These are phyloP conservation scores for Phrynocephalus forsythii DNA, from an alignment of 2,797 vertebrate genomes.

Conservation along the genomic window DNA sequence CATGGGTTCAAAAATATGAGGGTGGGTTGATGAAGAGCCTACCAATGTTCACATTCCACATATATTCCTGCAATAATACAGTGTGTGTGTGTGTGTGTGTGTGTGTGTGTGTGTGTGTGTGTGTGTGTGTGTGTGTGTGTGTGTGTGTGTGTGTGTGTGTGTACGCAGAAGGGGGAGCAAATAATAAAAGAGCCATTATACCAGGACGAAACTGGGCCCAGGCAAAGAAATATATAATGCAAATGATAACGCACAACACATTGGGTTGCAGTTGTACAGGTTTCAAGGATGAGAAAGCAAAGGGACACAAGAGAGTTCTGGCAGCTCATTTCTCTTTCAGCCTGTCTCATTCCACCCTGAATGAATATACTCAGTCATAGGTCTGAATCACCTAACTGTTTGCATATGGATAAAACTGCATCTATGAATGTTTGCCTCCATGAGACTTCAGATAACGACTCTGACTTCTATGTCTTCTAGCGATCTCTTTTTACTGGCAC, in stretches of 20 bases:
- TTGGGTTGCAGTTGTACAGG: neutral
- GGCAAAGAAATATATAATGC: neutral
- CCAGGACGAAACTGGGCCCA: too few relatives aligned
- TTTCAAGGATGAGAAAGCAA: slow-evolving; percentile 2
- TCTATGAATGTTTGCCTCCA: neutral
- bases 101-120: too few relatives aligned
- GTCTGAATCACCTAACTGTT: neutral
- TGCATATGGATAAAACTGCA: neutral
- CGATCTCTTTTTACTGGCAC: neutral
- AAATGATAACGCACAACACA: too few relatives aligned
- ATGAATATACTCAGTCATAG: neutral
- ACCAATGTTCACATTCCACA: neutral
- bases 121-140: too few relatives aligned
- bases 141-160: too few relatives aligned
- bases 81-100: neutral
- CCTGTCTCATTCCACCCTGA: neutral
- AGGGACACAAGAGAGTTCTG: neutral
- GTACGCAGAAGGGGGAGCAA: too few relatives aligned
- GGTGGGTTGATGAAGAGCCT: neutral
- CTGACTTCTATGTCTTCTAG: too few relatives aligned
- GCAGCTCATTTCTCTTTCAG: neutral
- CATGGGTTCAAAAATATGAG: neutral
- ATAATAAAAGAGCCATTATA: too few relatives aligned
- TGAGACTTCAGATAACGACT: neutral
- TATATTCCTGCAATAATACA: neutral